A percentile compares a stretch with the other conserved stretches of the same genome.
Conservation (phyloP, 2,797 vertebrate genomes). For the Hydrocynus forskahlii region DNA sequence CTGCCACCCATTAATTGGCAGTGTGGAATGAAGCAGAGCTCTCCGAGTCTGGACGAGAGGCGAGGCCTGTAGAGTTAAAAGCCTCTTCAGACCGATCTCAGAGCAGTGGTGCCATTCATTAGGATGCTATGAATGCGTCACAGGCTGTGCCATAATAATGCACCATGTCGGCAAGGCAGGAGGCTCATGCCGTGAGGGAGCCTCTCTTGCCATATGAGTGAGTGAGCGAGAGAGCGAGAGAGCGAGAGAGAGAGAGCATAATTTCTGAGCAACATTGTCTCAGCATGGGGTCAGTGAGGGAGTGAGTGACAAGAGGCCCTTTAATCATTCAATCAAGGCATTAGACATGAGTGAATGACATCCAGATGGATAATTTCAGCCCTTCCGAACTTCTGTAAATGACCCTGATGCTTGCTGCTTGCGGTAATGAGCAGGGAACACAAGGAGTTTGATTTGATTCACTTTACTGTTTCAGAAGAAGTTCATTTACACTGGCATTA, state of each 20-base stretch:
- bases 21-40: slow-evolving; percentile 21
- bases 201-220: slow-evolving; percentile 7
- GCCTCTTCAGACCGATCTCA: slow-evolving; percentile 34
- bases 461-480: background rate
- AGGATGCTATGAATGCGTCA: background rate
- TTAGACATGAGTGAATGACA: slow-evolving; percentile 35
- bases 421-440: slow-evolving; percentile 19
- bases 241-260: slow-evolving; percentile 37
- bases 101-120: slow-evolving; percentile 35
- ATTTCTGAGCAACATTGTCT: slow-evolving; percentile 24
- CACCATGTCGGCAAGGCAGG: background rate
- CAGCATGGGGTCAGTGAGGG: slow-evolving; percentile 35
- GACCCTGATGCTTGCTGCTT: slow-evolving; percentile 14
- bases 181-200: slow-evolving; percentile 20
- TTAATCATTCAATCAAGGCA: slow-evolving; percentile 51
- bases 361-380: slow-evolving; percentile 26
- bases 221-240: slow-evolving; percentile 25
- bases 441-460: slow-evolving; percentile 2
- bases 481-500: background rate
- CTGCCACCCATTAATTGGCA: slow-evolving; percentile 29
- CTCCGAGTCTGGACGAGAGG: slow-evolving; percentile 23
- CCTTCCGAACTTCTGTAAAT: slow-evolving; percentile 40
- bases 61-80: slow-evolving; percentile 44
- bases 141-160: slow-evolving; percentile 29
- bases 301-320: slow-evolving; percentile 35